These are phyloP conservation scores for Diplodus puntazzo DNA, from an alignment of 2,797 vertebrate species.

Conservation along the genomic window DNA sequence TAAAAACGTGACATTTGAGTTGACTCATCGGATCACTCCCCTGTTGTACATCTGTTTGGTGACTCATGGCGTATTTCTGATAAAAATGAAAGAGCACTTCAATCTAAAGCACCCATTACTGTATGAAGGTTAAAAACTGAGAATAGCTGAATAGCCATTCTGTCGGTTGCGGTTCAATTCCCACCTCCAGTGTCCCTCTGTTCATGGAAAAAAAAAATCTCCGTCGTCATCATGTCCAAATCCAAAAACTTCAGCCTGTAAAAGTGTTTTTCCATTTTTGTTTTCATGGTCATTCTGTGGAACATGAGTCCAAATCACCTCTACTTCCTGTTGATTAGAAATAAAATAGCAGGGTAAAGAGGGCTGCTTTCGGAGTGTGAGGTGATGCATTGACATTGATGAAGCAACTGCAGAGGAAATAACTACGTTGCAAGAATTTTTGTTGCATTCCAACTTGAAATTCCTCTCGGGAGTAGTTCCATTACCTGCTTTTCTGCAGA, in stretches of 20 bases:
- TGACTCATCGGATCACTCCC: slow-evolving; percentile 3
- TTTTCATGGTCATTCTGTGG: slow-evolving; percentile 8
- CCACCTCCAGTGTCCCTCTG: neutral
- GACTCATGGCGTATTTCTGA: slow-evolving; percentile 6
- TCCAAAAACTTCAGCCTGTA: neutral
- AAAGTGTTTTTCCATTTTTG: neutral
- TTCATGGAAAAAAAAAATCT: neutral
- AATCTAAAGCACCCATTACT: neutral
- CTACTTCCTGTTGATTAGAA: slow-evolving; percentile 21
- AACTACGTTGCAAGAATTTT: neutral
- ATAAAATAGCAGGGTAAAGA: no score
- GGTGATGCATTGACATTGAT: neutral
- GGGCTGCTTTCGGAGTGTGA: neutral
- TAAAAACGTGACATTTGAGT: slow-evolving; percentile 5
- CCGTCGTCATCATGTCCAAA: neutral
- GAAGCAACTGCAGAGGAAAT: slow-evolving; percentile 5
- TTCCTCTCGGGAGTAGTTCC: neutral
- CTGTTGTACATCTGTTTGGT: neutral
- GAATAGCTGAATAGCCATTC: neutral
- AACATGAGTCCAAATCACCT: slow-evolving; percentile 5
- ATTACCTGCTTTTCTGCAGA: slow-evolving; percentile 2
- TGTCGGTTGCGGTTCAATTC: neutral
- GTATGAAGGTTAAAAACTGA: neutral
- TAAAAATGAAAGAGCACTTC: neutral
- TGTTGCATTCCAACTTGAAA: neutral